Evolutionary conservation across 64 coral and sea anemone genomes (phyloP), one percentile per base, ranked within the genome.

Genomic region (Montipora capricornis): DNA sequence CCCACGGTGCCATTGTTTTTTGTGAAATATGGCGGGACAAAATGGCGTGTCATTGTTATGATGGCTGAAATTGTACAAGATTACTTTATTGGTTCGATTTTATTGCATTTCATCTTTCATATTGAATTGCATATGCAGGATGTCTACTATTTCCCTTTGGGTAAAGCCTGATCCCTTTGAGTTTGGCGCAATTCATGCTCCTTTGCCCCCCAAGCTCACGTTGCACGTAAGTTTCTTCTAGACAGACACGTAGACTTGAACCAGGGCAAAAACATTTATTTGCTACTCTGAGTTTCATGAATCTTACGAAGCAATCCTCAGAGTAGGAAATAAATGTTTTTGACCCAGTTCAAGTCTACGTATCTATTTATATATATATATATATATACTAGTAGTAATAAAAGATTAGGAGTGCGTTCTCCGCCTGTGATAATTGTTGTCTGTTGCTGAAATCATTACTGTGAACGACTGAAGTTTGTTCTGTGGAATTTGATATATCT

Each of bases 91-190:
- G 47, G 1, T 3, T 50, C 16, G 15, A 86, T 49, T 49, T 71
- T 5, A 24, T 67, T 17, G 15, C 45, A 70, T 49, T 86, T n/a
- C 19, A 5, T 49, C 2, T 19, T 86, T 84, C 14, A 17, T 2
- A 20, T 50, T 71, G 66, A 86, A 49, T 50, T 11, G 4, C 47
- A 17, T 71, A 5, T 70, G 2, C 66, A 73, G 46, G 5, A 86
- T 86, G 82, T 86, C 93, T 37, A 91, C 89, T n/a, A 22, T 99
- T 8, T 77, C 74, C 49, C 83, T 99, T 64, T 99, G 98, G 98
- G 95, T 99, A 47, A 93, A 95, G 59, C 87, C 95, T 48, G 98
- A 99, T 67, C 92, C 98, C 0, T 99, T 99, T 69, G 98, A 99
- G 66, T 96, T 87, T 77, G 95, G 98, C 55, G 95, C 98, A 81